phyloP scores from a whole-genome alignment of 2,797 vertebrate species.

The Channallabes apus region DNA sequence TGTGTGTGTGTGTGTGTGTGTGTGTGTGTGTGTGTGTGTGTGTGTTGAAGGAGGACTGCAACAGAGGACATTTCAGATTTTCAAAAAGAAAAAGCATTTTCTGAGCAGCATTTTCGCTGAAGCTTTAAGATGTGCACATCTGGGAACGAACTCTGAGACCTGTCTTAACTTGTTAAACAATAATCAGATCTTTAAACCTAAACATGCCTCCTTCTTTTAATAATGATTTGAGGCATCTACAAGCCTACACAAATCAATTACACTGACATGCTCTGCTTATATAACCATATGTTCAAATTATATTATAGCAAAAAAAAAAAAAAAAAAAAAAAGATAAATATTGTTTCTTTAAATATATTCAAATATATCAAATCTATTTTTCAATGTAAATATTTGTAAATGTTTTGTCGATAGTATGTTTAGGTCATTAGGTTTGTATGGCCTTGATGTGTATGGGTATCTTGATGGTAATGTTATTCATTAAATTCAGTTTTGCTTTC shows the following conservation, averaged over 20 bases:
- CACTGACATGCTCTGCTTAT: neutral
- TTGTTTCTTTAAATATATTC: neutral
- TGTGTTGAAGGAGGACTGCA: too few relatives aligned
- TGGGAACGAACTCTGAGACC: too few relatives aligned
- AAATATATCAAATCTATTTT: too few relatives aligned
- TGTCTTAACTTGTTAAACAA: too few relatives aligned
- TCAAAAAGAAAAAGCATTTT: too few relatives aligned
- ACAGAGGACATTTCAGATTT: too few relatives aligned
- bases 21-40: too few relatives aligned
- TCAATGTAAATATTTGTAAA: too few relatives aligned
- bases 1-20: too few relatives aligned
- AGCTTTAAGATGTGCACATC: too few relatives aligned
- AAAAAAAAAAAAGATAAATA: too few relatives aligned
- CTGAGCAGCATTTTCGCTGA: too few relatives aligned
- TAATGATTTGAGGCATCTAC: neutral
- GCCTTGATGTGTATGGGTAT: neutral
- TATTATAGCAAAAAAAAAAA: neutral
- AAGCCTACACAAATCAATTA: neutral
- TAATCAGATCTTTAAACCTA: neutral
- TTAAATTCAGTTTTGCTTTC: conserved; percentile 27
- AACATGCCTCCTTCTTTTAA: neutral
- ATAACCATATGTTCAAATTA: neutral
- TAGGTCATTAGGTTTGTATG: conserved; percentile 5
- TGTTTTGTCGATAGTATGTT: neutral
- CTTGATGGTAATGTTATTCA: conserved; percentile 24